A percentile compares a stretch with the other conserved stretches of the same genome.
phyloP scores from a whole-genome alignment of 1,140 invertebrate genomes.

The Drosophila suzukii region DNA sequence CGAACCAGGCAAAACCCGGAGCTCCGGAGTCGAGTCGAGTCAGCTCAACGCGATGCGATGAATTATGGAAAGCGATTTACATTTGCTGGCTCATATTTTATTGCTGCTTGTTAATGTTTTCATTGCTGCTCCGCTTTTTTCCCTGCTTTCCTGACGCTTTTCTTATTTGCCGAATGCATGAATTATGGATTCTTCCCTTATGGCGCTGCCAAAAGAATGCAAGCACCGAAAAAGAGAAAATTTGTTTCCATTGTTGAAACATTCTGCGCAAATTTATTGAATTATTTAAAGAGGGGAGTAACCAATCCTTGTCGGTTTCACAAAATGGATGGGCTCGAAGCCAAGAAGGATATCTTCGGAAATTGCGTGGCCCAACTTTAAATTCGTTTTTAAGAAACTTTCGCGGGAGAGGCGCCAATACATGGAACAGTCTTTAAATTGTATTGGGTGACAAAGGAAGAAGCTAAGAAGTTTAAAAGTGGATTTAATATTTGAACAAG shows the following conservation, averaged over 20 bases:
- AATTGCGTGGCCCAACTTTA: not conserved
- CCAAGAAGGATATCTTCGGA: not conserved
- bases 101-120: conserved; percentile 77
- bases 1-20: not conserved
- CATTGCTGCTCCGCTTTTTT: conserved; percentile 51
- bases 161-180: conserved; percentile 79
- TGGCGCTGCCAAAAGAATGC: conserved; percentile 60
- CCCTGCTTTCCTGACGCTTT: conserved; percentile 16
- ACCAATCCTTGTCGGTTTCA: not conserved
- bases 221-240: conserved; percentile 40
- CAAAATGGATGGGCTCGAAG: conserved; percentile 13
- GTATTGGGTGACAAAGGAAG: no score
- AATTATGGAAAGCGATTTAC: conserved; percentile 80
- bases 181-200: conserved; percentile 76
- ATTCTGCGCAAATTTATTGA: conserved; percentile 68
- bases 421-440: no score
- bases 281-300: conserved; percentile 23
- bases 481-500: no score
- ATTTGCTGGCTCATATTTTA: conserved; percentile 76
- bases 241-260: conserved; percentile 69
- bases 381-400: not conserved
- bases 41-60: conserved; percentile 66
- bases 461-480: no score
- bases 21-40: conserved; percentile 13
- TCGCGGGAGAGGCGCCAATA: no score